phyloP scores from a whole-genome alignment of 2,113 vertebrate species.

The Chionomys nivalis region DNA sequence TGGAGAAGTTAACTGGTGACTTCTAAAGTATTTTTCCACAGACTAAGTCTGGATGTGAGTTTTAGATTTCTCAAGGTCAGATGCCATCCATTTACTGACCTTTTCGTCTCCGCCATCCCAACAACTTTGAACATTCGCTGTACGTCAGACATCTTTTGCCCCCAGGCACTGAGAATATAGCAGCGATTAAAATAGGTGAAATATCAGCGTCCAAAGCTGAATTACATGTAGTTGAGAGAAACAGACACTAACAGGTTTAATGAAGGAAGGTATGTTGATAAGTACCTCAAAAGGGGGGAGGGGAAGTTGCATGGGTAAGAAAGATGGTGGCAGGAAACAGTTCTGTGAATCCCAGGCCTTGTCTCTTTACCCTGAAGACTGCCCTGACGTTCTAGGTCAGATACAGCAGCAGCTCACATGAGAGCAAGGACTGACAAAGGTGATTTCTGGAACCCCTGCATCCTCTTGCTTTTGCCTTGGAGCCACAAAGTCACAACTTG shows the following conservation, averaged over 20 bases:
- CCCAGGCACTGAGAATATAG: not conserved
- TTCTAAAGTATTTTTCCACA: conserved; percentile 38
- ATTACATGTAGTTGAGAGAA: not conserved
- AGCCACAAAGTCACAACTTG: not conserved
- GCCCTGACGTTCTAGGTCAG: not conserved
- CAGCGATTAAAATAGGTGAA: not conserved
- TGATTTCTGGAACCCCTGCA: not conserved
- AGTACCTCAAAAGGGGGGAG: not conserved
- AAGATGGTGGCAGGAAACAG: not conserved
- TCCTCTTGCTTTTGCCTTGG: not conserved
- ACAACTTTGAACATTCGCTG: not conserved
- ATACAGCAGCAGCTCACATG: not conserved
- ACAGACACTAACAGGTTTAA: not conserved
- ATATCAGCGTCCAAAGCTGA: not conserved
- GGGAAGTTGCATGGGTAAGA: not conserved
- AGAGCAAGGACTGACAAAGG: not conserved
- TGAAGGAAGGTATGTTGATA: not conserved
- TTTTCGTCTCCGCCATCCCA: not conserved
- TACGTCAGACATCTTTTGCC: not conserved
- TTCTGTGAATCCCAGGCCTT: not conserved
- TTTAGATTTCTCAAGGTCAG: conserved; percentile 17
- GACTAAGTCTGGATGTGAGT: not conserved
- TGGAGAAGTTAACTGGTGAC: conserved; percentile 18
- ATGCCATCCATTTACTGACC: not conserved
- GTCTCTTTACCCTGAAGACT: not conserved